phyloP scores from a whole-genome alignment of 2,113 vertebrate genomes.

The Hyaena hyaena region DNA sequence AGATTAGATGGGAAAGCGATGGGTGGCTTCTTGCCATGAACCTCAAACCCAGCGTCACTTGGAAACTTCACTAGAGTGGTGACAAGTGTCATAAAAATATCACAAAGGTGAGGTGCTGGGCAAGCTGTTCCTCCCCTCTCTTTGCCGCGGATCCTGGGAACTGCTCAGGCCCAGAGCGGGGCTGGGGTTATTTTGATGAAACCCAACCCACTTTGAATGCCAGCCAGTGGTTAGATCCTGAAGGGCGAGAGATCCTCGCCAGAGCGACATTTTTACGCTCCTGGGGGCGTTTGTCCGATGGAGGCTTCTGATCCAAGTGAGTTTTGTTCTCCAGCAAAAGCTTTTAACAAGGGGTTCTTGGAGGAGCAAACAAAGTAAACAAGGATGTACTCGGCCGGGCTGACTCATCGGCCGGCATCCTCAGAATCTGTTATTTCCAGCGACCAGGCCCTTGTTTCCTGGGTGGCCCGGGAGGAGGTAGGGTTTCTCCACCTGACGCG shows the following conservation, averaged over 20 bases:
- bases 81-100: neutral
- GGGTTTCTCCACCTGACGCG: neutral
- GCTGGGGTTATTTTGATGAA: conserved; percentile 29
- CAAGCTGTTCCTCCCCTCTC: neutral
- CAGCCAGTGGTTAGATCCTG: neutral
- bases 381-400: neutral
- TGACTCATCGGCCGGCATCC: neutral
- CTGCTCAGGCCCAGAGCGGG: neutral
- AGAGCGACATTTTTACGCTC: rapidly evolving
- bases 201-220: neutral
- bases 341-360: neutral
- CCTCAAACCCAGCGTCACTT: neutral
- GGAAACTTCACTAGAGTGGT: neutral
- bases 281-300: neutral
- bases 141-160: neutral
- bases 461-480: neutral
- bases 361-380: neutral
- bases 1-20: rapidly evolving
- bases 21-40: neutral
- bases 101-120: neutral
- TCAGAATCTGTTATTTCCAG: neutral
- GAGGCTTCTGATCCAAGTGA: neutral
- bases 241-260: neutral
- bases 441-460: neutral
- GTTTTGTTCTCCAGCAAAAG: neutral